A percentile compares a stretch with the other conserved stretches of the same genome.
phyloP scores from a whole-genome alignment of 2,888 invertebrate genomes.

The Polyommatus iphigenia region DNA sequence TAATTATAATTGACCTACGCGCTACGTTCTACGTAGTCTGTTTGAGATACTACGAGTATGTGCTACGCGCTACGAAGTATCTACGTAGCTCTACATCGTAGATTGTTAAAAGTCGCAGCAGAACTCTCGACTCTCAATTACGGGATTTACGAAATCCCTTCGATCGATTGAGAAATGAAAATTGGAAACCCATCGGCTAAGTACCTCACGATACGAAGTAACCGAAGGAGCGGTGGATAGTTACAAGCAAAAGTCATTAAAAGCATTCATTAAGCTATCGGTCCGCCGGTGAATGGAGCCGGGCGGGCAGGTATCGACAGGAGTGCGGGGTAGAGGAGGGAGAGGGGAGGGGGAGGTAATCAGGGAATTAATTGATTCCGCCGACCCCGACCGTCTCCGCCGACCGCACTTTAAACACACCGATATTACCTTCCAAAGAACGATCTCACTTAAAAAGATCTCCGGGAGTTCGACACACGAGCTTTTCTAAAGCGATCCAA shows the following conservation, averaged over 20 bases:
- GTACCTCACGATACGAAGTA: background rate
- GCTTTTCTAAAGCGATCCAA: background rate
- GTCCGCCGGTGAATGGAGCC: conserved; percentile 31
- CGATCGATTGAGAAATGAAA: background rate
- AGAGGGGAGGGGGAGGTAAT: conserved; percentile 35
- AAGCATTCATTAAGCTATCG: conserved; percentile 31
- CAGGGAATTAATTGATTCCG: conserved; percentile 40
- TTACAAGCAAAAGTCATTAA: conserved; percentile 29
- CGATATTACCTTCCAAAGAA: conserved; percentile 23
- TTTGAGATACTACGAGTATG: background rate
- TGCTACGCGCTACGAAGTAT: background rate
- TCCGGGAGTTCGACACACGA: background rate
- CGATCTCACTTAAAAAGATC: background rate
- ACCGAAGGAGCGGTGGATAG: conserved; percentile 15
- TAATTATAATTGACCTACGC: background rate
- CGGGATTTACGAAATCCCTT: background rate
- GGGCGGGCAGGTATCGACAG: background rate
- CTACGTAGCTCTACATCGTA: background rate
- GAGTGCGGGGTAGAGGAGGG: conserved; percentile 10
- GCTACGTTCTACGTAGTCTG: background rate
- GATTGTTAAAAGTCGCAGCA: background rate
- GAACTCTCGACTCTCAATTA: background rate
- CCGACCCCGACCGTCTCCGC: conserved; percentile 15
- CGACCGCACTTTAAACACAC: conserved; percentile 18
- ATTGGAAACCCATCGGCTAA: background rate